Conservation (phyloP, 1,140 invertebrate genomes). For the Coenobita brevimanus region DNA sequence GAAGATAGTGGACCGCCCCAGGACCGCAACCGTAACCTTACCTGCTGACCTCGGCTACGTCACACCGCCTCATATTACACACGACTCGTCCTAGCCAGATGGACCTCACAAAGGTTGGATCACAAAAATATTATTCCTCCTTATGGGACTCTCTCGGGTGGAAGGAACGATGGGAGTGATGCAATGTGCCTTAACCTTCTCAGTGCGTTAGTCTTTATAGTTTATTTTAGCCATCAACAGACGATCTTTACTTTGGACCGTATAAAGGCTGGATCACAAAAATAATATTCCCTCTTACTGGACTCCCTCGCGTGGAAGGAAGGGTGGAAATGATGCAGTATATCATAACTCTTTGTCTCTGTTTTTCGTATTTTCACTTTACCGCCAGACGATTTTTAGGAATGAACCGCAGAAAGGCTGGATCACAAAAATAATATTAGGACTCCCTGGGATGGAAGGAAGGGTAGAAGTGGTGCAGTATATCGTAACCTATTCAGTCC, state of each 20-base stretch:
- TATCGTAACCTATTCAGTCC: no score
- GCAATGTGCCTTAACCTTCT: no score
- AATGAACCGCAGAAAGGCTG: conserved; percentile 50
- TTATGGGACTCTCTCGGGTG: conserved; percentile 32
- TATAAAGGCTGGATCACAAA: no score
- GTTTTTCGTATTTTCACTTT: no score
- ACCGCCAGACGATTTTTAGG: no score
- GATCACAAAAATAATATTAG: conserved; percentile 54
- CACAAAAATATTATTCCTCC: conserved; percentile 53
- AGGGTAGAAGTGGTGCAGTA: conserved; percentile 33
- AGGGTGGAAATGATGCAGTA: conserved; percentile 35
- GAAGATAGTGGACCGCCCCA: conserved; percentile 56
- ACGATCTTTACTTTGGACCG: no score
- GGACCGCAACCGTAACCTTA: conserved; percentile 63
- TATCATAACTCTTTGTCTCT: no score
- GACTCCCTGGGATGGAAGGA: conserved; percentile 32
- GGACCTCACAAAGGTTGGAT: conserved; percentile 49
- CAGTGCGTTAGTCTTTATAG: no score
- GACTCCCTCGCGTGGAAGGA: no score
- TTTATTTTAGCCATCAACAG: no score
- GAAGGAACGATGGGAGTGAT: conserved; percentile 45
- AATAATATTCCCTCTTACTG: no score
- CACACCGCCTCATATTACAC: conserved; percentile 56
- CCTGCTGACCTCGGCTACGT: conserved; percentile 63
- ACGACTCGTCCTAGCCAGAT: conserved; percentile 35